A percentile compares a stretch with the other conserved stretches of the same genome.
Evolutionary conservation across 2,797 vertebrate genomes (phyloP).

Genomic region (Thaleichthys pacificus): DNA sequence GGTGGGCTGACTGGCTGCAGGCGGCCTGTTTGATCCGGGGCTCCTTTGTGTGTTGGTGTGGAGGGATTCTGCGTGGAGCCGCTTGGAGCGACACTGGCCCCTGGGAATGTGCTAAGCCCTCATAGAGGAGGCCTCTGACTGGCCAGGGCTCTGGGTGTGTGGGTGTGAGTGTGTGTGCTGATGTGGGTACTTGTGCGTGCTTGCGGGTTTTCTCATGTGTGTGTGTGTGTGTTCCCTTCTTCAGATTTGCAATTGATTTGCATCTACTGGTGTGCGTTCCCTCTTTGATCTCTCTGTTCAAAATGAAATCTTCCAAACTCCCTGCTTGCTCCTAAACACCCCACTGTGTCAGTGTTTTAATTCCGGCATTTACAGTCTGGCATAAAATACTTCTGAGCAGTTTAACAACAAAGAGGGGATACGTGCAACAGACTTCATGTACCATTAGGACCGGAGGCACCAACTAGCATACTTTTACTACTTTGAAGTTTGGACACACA

Average conservation of each 20-base stretch:
- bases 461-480: slow-evolving; percentile 24
- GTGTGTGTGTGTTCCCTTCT: neutral
- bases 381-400: neutral
- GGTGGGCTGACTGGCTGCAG: neutral
- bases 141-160: neutral
- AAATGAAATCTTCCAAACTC: neutral
- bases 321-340: neutral
- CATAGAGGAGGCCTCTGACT: too few relatives aligned
- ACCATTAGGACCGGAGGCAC: slow-evolving; percentile 11
- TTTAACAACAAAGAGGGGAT: neutral
- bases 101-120: neutral
- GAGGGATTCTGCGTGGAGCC: neutral
- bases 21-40: slow-evolving; percentile 9
- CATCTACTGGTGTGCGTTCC: neutral
- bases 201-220: slow-evolving; percentile 12
- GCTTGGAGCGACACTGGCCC: neutral
- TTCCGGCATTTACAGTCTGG: neutral
- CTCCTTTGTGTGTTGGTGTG: slow-evolving; percentile 2
- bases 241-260: neutral
- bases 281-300: neutral
- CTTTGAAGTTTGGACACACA: slow-evolving; percentile 30
- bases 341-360: neutral
- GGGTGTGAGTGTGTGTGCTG: too few relatives aligned
- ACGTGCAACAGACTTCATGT: slow-evolving; percentile 7
- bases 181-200: too few relatives aligned